Percentiles rank a stretch among this genome's conserved stretches.
phyloP scores from a whole-genome alignment of 2,888 invertebrate species.

The Mylabris sibirica region DNA sequence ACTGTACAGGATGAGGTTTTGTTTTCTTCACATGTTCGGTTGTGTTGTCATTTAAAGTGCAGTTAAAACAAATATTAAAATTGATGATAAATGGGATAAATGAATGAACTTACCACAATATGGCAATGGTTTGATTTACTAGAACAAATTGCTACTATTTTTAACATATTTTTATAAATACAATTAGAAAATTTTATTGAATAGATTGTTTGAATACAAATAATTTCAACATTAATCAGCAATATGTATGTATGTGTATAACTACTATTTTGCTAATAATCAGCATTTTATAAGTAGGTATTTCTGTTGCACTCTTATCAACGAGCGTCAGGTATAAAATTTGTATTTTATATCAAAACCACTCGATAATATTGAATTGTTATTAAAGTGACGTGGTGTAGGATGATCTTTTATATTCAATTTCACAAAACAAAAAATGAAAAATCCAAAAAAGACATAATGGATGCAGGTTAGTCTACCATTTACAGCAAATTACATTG shows the following conservation, averaged over 20 bases:
- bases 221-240: background rate
- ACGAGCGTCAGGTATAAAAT: background rate
- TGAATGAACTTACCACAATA: conserved; percentile 5
- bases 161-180: background rate
- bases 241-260: too few species aligned
- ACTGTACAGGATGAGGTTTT: conserved; percentile 1
- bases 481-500: conserved; percentile 6
- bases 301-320: background rate
- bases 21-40: conserved; percentile 11
- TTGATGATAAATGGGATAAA: conserved; percentile 5
- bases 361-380: background rate
- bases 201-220: background rate
- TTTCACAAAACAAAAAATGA: background rate
- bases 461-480: conserved; percentile 7
- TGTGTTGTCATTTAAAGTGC: background rate
- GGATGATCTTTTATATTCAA: background rate
- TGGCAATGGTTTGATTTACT: background rate
- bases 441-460: background rate
- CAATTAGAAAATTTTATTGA: background rate
- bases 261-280: background rate
- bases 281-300: background rate
- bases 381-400: background rate
- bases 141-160: background rate
- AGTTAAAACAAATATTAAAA: background rate
- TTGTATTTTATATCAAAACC: background rate